phyloP scores from a whole-genome alignment of 1,140 invertebrate species.

The Nephila pilipes region DNA sequence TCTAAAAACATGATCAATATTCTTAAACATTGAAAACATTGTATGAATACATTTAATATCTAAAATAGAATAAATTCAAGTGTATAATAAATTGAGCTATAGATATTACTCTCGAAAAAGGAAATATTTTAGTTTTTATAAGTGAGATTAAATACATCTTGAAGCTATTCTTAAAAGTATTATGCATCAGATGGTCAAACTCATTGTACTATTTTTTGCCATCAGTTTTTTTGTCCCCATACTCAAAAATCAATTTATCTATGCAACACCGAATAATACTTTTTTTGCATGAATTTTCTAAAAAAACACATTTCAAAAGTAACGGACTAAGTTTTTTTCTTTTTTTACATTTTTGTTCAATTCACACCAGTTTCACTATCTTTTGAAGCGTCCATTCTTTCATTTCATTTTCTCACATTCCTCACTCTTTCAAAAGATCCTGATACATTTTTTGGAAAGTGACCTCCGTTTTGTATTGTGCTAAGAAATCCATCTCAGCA shows the following conservation, averaged over 20 bases:
- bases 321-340: background rate
- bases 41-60: too few relatives aligned
- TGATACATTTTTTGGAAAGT: conserved; percentile 52
- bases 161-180: background rate
- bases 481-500: conserved; percentile 32
- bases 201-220: background rate
- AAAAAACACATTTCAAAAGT: background rate
- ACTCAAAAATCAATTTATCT: conserved; percentile 23
- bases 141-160: background rate
- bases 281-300: background rate
- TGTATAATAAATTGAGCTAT: too few relatives aligned
- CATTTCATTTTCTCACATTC: conserved; percentile 13
- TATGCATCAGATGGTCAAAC: conserved; percentile 6
- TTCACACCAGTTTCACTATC: conserved; percentile 23
- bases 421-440: conserved; percentile 20
- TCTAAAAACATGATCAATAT: too few relatives aligned
- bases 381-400: conserved; percentile 13
- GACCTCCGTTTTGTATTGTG: conserved; percentile 41
- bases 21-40: too few relatives aligned
- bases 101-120: background rate
- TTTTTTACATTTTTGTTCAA: background rate
- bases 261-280: background rate
- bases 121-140: background rate
- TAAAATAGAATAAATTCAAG: too few relatives aligned
- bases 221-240: background rate